These are phyloP conservation scores for Drosophila conformis DNA, from an alignment of 2,888 invertebrate genomes.

Conservation along the genomic window DNA sequence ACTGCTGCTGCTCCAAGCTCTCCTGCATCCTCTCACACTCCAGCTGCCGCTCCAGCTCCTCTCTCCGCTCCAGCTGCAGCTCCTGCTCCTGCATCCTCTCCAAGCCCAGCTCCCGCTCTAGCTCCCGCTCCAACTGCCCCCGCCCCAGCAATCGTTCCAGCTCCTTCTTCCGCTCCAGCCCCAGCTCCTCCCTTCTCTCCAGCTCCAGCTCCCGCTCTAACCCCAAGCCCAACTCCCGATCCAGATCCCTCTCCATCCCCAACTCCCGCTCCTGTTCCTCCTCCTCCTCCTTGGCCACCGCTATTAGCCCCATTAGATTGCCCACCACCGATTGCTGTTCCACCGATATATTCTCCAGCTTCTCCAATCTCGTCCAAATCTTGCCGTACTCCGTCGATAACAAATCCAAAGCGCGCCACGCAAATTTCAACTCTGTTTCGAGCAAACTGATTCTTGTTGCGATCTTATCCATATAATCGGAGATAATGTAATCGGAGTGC, in stretches of 20 bases:
- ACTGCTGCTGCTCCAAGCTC: not conserved
- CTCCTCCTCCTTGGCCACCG: conserved; percentile 56
- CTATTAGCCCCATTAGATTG: conserved; percentile 88
- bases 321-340: conserved; percentile 96
- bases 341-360: conserved; percentile 93
- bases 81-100: not conserved
- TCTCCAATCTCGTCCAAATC: conserved; percentile 96
- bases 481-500: conserved; percentile 91
- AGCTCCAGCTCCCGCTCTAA: not conserved
- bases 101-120: not conserved
- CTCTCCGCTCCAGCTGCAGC: not conserved
- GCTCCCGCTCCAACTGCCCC: not conserved
- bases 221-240: conserved; percentile 9
- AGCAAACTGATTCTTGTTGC: conserved; percentile 94
- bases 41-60: not conserved
- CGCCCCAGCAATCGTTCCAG: not conserved
- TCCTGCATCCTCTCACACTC: not conserved
- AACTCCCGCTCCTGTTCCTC: conserved; percentile 40
- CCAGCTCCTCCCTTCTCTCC: not conserved
- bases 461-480: conserved; percentile 95
- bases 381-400: conserved; percentile 96
- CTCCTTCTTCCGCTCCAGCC: not conserved
- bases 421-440: conserved; percentile 95
- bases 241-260: not conserved
- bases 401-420: conserved; percentile 95